A percentile compares a stretch with the other conserved stretches of the same genome.
phyloP scores from a whole-genome alignment of 2,113 vertebrate genomes.

The Piaya cayana region DNA sequence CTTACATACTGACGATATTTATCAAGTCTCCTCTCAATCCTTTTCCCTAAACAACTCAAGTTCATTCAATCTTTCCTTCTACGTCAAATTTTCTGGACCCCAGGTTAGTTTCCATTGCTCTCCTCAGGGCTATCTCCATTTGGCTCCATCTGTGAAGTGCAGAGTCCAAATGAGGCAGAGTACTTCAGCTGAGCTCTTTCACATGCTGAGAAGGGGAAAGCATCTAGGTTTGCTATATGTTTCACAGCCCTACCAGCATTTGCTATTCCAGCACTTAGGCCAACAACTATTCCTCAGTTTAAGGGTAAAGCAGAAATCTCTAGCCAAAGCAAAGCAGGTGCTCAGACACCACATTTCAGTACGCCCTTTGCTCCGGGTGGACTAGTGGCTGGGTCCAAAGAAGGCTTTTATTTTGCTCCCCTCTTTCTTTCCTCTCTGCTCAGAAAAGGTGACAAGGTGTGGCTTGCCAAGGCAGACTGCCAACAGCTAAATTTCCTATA shows the following conservation, averaged over 20 bases:
- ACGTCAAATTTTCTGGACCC: constrained; percentile 18
- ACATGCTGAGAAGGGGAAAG: not conserved
- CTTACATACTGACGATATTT: not conserved
- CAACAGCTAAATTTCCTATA: constrained; percentile 29
- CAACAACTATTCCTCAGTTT: not conserved
- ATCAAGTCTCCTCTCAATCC: not conserved
- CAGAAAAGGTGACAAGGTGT: constrained; percentile 21
- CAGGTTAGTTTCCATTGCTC: constrained; percentile 1
- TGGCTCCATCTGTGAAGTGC: not conserved
- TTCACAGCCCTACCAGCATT: not conserved
- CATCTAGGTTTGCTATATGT: not conserved
- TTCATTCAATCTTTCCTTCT: constrained; percentile 16
- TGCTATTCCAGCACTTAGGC: not conserved
- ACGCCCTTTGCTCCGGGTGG: not conserved
- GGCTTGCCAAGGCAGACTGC: constrained; percentile 30
- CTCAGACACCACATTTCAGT: not conserved
- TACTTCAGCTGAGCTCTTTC: not conserved
- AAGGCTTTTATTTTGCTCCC: not conserved
- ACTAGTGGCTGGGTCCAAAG: not conserved
- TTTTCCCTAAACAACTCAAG: not conserved
- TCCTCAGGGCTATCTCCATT: not conserved
- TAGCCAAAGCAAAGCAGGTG: not conserved
- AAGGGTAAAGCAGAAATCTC: not conserved
- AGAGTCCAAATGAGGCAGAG: not conserved
- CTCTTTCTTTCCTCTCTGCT: not conserved